Percentiles rank a stretch among this genome's conserved stretches.
Evolutionary conservation across 2,113 vertebrate species (phyloP).

Genomic region (Sebastes schlegelii): DNA sequence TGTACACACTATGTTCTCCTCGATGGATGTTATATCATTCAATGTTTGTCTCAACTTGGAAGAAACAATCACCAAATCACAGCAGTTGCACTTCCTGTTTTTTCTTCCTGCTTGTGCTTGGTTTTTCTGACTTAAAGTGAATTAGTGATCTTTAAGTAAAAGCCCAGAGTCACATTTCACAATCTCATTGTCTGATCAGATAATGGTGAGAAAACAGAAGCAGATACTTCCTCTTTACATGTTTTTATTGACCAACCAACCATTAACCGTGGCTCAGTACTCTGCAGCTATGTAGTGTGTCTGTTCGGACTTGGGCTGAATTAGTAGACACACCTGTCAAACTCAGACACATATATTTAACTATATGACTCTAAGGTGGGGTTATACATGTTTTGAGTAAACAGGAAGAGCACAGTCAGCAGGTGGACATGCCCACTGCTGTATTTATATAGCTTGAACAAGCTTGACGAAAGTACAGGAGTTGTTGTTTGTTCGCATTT

Average conservation of each 20-base stretch:
- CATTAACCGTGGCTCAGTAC: neutral
- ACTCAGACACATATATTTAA: neutral
- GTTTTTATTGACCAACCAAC: neutral
- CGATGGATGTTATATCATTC: neutral
- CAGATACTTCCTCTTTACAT: neutral
- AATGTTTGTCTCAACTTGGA: neutral
- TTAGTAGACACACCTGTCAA: neutral
- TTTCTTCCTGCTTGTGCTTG: neutral
- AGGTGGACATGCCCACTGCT: neutral
- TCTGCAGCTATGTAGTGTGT: neutral
- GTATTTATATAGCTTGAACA: conserved; percentile 12
- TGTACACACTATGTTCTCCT: neutral
- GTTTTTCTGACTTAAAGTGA: neutral
- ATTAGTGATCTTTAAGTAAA: neutral
- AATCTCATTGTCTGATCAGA: conserved; percentile 5
- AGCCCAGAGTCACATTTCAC: conserved; percentile 5
- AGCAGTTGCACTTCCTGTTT: conserved; percentile 39
- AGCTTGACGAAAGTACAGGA: neutral
- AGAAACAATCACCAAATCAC: conserved; percentile 37
- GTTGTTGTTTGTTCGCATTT: neutral
- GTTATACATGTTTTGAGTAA: conserved; percentile 18
- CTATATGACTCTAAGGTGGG: neutral
- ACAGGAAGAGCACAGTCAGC: conserved; percentile 23
- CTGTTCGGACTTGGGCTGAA: neutral
- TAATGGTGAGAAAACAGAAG: neutral